Base-by-base conservation (phyloP, 2,113 vertebrate genomes). In the Arenaria interpres region DNA sequence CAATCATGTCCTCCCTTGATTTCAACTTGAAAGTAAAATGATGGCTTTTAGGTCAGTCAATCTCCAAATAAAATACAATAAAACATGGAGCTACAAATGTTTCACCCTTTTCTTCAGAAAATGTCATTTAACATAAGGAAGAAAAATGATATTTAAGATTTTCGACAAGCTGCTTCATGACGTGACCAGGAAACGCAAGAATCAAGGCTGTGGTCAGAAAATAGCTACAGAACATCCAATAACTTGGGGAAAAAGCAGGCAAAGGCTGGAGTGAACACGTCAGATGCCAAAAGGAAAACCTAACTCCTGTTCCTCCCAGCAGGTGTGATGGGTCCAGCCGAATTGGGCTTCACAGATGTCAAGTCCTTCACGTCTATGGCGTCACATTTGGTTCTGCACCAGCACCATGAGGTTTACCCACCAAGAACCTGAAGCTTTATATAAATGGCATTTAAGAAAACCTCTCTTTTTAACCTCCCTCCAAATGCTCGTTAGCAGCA, bases 331-430 rank as follows among this genome's bases (percentile, higher is more conserved):
- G 24, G 16, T 6, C 5, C 4, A 43, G n/a, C 71, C 21, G 35
- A 39, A 33, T 4, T 16, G 7, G 46, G 8, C 22, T 35, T 2
- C 6, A 22, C 56, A 66, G 37, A 27, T 7, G 37, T 30, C 35
- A 33, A 12, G 32, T 32, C 32, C 60, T 35, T 32, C 56, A 1
- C 1, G 10, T 21, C 12, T 2, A 1, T 1, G 28, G 46, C 4
- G 7, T 9, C 10, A 0, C 6, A 5, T 12, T 5, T 19, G 59
- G 45, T 28, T 33, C 66, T 9, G n/a, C 57, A 21, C 33, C 56
- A 30, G 68, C 73, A 28, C 39, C 5, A 11, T 27, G 25, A 32
- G 16, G 50, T 13, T 57, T 6, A 51, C 37, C 30, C 73, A 24
- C 3, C 21, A 14, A 13, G 45, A 80, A 64, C 33, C 32, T 13